Base-by-base conservation (phyloP, 2,113 vertebrate species). In the Syngnathoides biaculeatus region DNA sequence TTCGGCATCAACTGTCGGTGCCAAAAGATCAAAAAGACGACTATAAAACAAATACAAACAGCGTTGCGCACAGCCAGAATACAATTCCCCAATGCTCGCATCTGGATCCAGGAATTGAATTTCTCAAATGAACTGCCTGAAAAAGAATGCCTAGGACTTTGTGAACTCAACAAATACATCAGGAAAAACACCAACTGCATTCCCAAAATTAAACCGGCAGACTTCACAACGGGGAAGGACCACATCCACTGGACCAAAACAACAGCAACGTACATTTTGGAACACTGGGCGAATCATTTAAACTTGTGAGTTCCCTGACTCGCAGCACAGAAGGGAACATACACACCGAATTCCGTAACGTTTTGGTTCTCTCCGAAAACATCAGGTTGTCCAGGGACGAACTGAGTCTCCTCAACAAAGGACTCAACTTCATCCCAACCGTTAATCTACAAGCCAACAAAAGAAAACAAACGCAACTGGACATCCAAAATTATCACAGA, bases 61-160 rank as follows among this genome's bases (percentile, higher is more conserved):
- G 20, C 50, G 2, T 3, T 22, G 1, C 17, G 50, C 6, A 22
- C 10, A n/a, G 19, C 50, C 1, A 53, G 24, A 17, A 4, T 9
- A 22, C 8, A 3, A 22, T 53, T 53, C 7, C 50, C 50, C 1
- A 1, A 5, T 1, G 50, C 50, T 2, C 2, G 4, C 5, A 22
- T 53, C 10, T 53, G 50, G 50, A 22, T 53, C 10, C 50, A n/a
- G 1, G 8, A 22, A 10, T 1, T 53, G 7, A 53, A 53, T 8
- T 53, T 22, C n/a, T 53, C 50, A 1, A 1, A 22, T 4, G 2
- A n/a, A 2, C n/a, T 53, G 1, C 20, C 50, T 5, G 3, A 5
- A 6, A 22, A 22, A 5, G 2, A 1, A 53, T n/a, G 24, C 8
- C 2, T 7, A 2, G 1, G 19, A 1, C 20, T n/a, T 1, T 2